A percentile compares a stretch with the other conserved stretches of the same genome.
phyloP scores from a whole-genome alignment of 2,888 invertebrate genomes.

The Xanthorhoe designata region DNA sequence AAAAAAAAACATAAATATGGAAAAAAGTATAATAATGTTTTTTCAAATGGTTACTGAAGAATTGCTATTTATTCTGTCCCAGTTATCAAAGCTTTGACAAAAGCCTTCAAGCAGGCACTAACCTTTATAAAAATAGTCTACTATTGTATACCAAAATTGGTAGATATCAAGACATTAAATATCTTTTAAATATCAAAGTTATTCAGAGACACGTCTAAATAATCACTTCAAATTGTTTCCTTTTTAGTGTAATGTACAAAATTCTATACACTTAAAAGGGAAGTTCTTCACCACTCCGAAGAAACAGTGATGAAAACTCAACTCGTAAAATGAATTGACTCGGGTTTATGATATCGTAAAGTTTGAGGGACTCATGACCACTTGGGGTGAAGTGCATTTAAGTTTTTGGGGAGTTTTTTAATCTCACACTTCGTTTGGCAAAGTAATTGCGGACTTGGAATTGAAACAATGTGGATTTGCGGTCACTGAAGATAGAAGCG shows the following conservation, averaged over 20 bases:
- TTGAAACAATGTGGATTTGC: conserved; percentile 9
- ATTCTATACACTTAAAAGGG: background rate
- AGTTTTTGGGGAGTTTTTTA: conserved; percentile 35
- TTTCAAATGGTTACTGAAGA: no score
- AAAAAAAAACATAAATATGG: no score
- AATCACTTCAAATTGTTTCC: no score
- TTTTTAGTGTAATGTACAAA: background rate
- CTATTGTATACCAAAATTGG: no score
- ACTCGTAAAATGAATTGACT: conserved; percentile 73
- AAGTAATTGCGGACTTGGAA: conserved; percentile 27
- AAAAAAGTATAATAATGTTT: no score
- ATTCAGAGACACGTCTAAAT: no score
- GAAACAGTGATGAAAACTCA: conserved; percentile 71
- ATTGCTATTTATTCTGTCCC: no score
- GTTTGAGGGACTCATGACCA: conserved; percentile 49
- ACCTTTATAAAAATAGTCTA: no score
- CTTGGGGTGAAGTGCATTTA: conserved; percentile 33
- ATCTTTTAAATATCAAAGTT: no score
- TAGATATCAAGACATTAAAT: no score
- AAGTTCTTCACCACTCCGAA: conserved; percentile 10
- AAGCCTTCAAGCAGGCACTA: no score
- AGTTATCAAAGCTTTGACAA: no score
- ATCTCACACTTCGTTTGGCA: conserved; percentile 39
- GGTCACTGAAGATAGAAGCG: conserved; percentile 1
- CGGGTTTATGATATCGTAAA: conserved; percentile 71